phyloP scores from a whole-genome alignment of 2,113 vertebrate species.

The Petrocephalus microphthalmus region DNA sequence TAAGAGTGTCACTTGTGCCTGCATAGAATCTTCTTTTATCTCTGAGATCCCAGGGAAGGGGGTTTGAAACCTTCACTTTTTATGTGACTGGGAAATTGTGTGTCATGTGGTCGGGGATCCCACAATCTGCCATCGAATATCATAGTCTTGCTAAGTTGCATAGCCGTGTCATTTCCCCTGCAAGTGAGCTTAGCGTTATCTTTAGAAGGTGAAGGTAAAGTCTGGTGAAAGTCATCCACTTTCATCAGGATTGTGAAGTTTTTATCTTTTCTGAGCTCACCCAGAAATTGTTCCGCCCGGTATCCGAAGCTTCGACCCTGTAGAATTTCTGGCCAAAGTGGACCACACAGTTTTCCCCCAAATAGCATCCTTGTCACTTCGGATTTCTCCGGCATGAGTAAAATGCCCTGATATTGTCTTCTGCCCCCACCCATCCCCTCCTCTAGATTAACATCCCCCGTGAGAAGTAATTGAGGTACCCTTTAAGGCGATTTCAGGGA shows the following conservation, averaged over 20 bases:
- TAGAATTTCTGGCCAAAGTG: conserved; percentile 6
- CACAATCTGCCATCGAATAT: background rate
- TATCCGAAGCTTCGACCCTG: background rate
- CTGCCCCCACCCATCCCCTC: background rate
- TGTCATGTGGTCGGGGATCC: background rate
- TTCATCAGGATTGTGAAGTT: conserved; percentile 7
- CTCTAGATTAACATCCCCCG: background rate
- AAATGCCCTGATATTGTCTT: background rate
- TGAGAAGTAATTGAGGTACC: background rate
- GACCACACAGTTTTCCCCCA: background rate
- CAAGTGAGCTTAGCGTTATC: background rate
- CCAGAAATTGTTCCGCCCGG: background rate
- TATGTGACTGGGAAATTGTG: conserved; percentile 18
- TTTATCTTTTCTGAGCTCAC: background rate
- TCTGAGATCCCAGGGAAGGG: background rate
- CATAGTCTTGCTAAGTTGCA: conserved; percentile 2
- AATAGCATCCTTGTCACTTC: conserved; percentile 2
- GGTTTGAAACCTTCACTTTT: conserved; percentile 15
- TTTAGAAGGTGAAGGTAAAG: conserved; percentile 13
- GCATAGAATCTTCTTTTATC: conserved; percentile 19
- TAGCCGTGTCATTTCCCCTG: conserved; percentile 5
- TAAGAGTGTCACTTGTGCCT: conserved; percentile 29
- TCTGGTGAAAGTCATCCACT: conserved; percentile 11
- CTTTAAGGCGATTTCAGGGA: background rate
- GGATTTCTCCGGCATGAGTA: background rate